Percentiles rank a stretch among this genome's conserved stretches.
Evolutionary conservation across 37 sponge, comb jelly and placozoan species (phyloP).

Genomic region (Mnemiopsis leidyi): DNA sequence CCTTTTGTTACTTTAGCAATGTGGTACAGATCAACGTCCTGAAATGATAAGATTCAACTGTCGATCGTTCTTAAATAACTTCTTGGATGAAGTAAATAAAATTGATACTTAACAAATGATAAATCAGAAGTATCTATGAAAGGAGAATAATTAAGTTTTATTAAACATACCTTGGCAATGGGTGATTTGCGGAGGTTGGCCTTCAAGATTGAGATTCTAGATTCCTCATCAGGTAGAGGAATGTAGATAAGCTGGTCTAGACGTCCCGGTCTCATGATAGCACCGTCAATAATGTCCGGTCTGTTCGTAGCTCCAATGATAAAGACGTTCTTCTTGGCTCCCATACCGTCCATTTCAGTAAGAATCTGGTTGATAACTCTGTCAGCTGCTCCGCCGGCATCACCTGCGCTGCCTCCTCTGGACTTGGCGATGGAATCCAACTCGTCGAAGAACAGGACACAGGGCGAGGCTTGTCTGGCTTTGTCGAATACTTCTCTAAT

Average conservation of each 20-base stretch:
- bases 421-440: slow-evolving; percentile 99
- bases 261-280: slow-evolving; percentile 95
- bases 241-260: slow-evolving; percentile 99
- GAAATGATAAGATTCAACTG: no score
- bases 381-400: slow-evolving; percentile 98
- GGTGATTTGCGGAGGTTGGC: slow-evolving; percentile 93
- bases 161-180: slow-evolving; percentile 69
- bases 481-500: slow-evolving; percentile 99
- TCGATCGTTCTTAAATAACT: no score
- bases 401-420: slow-evolving; percentile 95
- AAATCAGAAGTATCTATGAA: no score
- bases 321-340: slow-evolving; percentile 97
- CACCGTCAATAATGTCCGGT: slow-evolving; percentile 97
- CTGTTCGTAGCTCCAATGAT: slow-evolving; percentile 99
- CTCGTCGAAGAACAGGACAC: slow-evolving; percentile 99
- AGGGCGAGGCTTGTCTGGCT: slow-evolving; percentile 91
- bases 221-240: slow-evolving; percentile 94
- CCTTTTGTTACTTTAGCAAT: slow-evolving; percentile 88
- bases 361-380: slow-evolving; percentile 99
- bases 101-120: not conserved
- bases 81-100: not conserved
- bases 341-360: slow-evolving; percentile 99
- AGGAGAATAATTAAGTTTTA: no score
- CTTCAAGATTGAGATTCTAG: slow-evolving; percentile 80
- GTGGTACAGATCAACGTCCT: slow-evolving; percentile 86